phyloP scores from a whole-genome alignment of 2,797 vertebrate species.

The Loriculus beryllinus region DNA sequence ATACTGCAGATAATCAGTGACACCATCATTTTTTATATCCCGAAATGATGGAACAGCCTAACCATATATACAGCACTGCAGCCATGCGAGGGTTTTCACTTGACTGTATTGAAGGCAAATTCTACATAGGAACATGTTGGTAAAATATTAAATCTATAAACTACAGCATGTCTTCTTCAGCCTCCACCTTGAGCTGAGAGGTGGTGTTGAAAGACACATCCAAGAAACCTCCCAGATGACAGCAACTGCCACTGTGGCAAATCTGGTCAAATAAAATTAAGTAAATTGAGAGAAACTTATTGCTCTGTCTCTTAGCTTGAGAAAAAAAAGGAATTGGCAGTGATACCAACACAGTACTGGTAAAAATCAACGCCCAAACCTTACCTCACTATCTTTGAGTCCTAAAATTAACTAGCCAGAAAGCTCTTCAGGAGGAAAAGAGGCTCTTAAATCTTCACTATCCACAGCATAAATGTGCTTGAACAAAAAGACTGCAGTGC shows the following conservation, averaged over 20 bases:
- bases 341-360: background rate
- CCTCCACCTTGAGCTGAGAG: background rate
- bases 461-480: background rate
- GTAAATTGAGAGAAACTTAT: background rate
- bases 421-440: background rate
- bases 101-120: background rate
- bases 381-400: background rate
- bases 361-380: background rate
- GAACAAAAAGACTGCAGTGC: background rate
- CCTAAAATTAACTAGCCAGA: background rate
- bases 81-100: background rate
- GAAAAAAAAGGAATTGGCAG: background rate
- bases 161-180: background rate
- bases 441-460: background rate
- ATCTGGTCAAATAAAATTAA: background rate
- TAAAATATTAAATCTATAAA: background rate
- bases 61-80: fast-evolving
- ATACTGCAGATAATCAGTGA: background rate
- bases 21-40: background rate
- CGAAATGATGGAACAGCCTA: background rate
- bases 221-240: background rate
- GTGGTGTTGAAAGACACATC: background rate
- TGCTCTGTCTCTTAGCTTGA: background rate
- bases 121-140: background rate
- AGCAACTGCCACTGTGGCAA: fast-evolving